These are phyloP conservation scores for Drosophila bocki DNA, from an alignment of 1,140 invertebrate genomes.

Conservation along the genomic window DNA sequence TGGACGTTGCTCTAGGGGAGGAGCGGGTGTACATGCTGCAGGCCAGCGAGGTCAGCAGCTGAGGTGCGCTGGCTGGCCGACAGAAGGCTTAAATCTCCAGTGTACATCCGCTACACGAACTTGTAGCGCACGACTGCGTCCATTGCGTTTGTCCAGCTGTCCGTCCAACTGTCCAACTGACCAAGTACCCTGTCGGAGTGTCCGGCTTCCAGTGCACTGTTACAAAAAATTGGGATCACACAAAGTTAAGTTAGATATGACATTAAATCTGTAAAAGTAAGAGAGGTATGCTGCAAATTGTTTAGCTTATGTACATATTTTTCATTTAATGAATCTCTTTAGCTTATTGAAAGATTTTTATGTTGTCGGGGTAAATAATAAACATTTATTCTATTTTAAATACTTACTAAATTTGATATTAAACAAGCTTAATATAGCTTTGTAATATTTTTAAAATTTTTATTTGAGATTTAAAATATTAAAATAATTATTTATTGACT, in stretches of 20 bases:
- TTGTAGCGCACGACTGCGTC: conserved; percentile 75
- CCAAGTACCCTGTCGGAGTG: conserved; percentile 17
- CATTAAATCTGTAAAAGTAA: neutral
- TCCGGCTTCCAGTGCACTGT: conserved; percentile 25
- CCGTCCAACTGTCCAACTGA: conserved; percentile 12
- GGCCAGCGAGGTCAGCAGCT: conserved; percentile 42
- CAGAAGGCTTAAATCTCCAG: conserved; percentile 78
- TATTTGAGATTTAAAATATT: neutral
- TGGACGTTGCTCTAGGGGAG: neutral
- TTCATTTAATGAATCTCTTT: neutral
- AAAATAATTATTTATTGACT: neutral
- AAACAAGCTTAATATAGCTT: no score
- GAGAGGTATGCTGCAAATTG: no score
- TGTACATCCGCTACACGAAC: conserved; percentile 80
- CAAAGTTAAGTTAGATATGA: neutral
- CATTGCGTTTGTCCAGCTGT: conserved; percentile 40
- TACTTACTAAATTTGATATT: neutral
- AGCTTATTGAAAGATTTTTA: neutral
- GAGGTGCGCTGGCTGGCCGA: conserved; percentile 27
- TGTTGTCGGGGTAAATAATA: no score
- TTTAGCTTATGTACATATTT: neutral
- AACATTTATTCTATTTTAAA: neutral
- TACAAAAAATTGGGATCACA: conserved; percentile 1
- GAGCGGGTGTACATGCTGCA: neutral
- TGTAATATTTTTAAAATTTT: no score